Evolutionary conservation across 2,113 vertebrate species (phyloP).

Genomic region (Eolophus roseicapilla): DNA sequence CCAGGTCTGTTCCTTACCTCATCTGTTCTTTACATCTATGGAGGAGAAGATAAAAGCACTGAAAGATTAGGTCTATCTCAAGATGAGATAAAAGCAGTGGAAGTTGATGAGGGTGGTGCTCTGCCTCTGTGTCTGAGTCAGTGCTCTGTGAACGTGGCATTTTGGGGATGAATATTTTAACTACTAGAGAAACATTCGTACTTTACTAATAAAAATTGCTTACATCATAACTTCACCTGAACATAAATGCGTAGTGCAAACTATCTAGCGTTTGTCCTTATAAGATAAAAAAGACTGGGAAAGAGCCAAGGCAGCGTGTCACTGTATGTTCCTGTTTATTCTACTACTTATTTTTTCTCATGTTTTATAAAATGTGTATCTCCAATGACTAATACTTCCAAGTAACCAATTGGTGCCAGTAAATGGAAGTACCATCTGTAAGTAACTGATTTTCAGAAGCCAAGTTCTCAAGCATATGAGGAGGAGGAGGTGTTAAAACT

Average conservation of each 20-base stretch:
- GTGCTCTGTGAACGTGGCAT: not conserved
- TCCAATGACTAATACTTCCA: slow-evolving; percentile 58
- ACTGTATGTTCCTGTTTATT: slow-evolving; percentile 63
- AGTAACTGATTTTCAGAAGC: slow-evolving; percentile 36
- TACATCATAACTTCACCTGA: not conserved
- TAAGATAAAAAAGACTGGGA: not conserved
- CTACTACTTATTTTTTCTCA: slow-evolving; percentile 57
- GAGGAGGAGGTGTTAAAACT: slow-evolving; percentile 64
- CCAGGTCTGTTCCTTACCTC: not conserved
- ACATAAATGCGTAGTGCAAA: not conserved
- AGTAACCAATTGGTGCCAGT: slow-evolving; percentile 55
- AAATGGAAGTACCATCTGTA: slow-evolving; percentile 59
- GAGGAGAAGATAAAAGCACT: not conserved
- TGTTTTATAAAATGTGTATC: slow-evolving; percentile 53
- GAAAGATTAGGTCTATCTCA: not conserved
- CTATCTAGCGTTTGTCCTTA: slow-evolving; percentile 18
- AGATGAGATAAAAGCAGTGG: not conserved
- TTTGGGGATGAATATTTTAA: not conserved
- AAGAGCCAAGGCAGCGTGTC: slow-evolving; percentile 28
- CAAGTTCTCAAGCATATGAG: slow-evolving; percentile 53
- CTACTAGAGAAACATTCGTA: not conserved
- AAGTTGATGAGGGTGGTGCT: not conserved
- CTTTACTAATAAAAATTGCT: not conserved
- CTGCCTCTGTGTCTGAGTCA: not conserved
- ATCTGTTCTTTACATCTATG: not conserved